Evolutionary conservation across 2,888 invertebrate species (phyloP).

Genomic region (Platerodrilus igneus): DNA sequence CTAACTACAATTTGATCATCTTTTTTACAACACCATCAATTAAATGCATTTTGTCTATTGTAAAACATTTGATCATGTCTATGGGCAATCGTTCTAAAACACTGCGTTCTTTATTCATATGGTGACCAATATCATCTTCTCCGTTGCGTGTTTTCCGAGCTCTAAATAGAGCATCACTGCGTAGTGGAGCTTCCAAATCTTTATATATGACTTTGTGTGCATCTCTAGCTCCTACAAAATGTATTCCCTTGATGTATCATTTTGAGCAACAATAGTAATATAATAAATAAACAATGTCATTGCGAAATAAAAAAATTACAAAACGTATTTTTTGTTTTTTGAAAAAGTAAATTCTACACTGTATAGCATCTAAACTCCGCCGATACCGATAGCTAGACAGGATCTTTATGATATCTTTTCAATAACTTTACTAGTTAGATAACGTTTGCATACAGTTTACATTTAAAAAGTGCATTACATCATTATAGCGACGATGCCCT

Average conservation of each 20-base stretch:
- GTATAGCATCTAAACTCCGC: too few species aligned
- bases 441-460: too few species aligned
- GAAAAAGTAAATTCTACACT: too few species aligned
- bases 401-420: too few species aligned
- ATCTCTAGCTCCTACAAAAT: background rate
- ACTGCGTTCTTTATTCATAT: conserved; percentile 16
- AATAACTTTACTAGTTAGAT: too few species aligned
- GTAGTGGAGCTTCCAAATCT: conserved; percentile 11
- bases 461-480: too few species aligned
- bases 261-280: conserved; percentile 10
- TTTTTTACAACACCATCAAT: conserved; percentile 15
- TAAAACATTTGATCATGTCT: conserved; percentile 19
- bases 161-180: conserved; percentile 14
- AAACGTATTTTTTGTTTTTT: too few species aligned
- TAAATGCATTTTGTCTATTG: conserved; percentile 19
- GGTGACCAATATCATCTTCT: conserved; percentile 13
- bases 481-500: too few species aligned
- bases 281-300: too few species aligned
- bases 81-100: conserved; percentile 11
- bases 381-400: too few species aligned
- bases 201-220: conserved; percentile 11
- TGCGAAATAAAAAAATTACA: too few species aligned
- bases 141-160: conserved; percentile 7
- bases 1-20: conserved; percentile 10
- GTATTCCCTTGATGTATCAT: background rate